A percentile compares a stretch with the other conserved stretches of the same genome.
Evolutionary conservation across 2,113 vertebrate genomes (phyloP).

Genomic region (Aphyosemion australe): DNA sequence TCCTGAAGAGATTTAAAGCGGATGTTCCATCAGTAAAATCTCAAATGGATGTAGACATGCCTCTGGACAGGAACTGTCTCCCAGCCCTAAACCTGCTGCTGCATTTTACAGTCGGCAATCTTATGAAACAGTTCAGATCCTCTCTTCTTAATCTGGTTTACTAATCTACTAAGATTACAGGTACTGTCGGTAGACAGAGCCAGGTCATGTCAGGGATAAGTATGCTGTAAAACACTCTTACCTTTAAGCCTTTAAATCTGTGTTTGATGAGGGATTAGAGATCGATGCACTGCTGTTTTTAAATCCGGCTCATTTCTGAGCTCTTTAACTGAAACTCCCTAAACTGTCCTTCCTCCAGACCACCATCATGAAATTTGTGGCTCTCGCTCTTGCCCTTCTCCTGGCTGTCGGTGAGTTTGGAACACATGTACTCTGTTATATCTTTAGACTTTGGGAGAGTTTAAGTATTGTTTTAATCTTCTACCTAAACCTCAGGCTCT

Average conservation of each 20-base stretch:
- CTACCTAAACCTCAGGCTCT: conserved; percentile 56
- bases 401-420: conserved; percentile 75
- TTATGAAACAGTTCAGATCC: conserved; percentile 27
- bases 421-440: neutral
- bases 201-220: conserved; percentile 6
- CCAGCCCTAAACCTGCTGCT: conserved; percentile 23
- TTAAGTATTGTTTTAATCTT: neutral
- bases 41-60: neutral
- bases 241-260: conserved; percentile 12
- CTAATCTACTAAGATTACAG: conserved; percentile 52
- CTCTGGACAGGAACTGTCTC: neutral
- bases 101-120: conserved; percentile 23
- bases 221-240: conserved; percentile 19
- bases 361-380: conserved; percentile 79
- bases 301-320: neutral
- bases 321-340: neutral
- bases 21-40: neutral
- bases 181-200: conserved; percentile 25
- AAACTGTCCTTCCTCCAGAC: conserved; percentile 46
- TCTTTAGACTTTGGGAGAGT: neutral
- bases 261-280: neutral
- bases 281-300: neutral
- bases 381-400: conserved; percentile 73
- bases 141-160: conserved; percentile 37
- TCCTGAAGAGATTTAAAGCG: neutral